Base-by-base conservation (phyloP, 2,113 vertebrate species). In the Dasypus novemcinctus region DNA sequence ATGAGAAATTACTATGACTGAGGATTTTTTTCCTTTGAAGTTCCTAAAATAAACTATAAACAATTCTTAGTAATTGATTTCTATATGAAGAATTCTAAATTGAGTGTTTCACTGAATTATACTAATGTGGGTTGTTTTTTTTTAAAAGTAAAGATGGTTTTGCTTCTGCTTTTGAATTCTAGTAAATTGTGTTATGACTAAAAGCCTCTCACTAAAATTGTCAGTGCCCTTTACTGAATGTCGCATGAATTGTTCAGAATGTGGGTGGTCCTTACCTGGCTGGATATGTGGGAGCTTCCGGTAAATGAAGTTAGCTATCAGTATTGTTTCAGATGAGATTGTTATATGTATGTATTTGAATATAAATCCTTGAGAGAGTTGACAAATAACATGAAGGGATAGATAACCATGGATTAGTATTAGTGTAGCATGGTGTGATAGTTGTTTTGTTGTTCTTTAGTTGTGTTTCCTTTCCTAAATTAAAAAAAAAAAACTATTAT, bases 161-260 rank as follows among this genome's bases (percentile, higher is more conserved):
- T 97, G 85, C 90, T 97, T 97, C 97, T 97, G 96, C 96, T 97
- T 97, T 97, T 97, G 94, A 94, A 92, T 97, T 97, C 96, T 95
- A 92, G 92, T 88, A 96, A 97, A 93, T 94, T 95, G 29, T 84
- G 59, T 94, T 97, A 85, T 96, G 94, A 97, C 90, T 95, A 86
- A 93, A 82, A 61, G 49, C 76, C 94, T 96, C 66, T 95, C 80
- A 81, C 84, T 96, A 74, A 95, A 92, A 54, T 89, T 71, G 69
- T 90, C 80, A 93, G 0, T 31, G 13, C 83, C 38, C 38, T 49
- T 94, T 88, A 20, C 86, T 90, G 69, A 95, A 36, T 54, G 46
- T 75, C 81, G 15, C 54, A 33, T 84, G 46, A n/a, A 43, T 72
- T 78, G 33, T 88, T 94, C 33, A 85, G 4, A 29, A 52, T 83